Base-by-base conservation (phyloP, 2,113 vertebrate species). In the Setophaga coronata region DNA sequence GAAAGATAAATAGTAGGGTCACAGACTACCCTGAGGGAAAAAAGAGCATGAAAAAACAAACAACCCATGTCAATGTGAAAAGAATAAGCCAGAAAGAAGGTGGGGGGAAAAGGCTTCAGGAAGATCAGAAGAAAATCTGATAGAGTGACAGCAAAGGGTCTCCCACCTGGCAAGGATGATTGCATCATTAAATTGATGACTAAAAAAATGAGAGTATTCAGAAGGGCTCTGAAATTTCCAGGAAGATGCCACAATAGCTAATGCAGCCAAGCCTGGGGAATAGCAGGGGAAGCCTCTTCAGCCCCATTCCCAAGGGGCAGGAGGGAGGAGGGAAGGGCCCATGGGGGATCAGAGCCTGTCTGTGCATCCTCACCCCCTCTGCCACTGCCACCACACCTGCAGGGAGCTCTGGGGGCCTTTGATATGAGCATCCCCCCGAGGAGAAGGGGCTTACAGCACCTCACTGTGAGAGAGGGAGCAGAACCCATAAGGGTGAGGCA, bases 401-500 rank as follows among this genome's bases (percentile, higher is more conserved):
- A 15, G 31, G 19, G 58, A 42, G 14, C 17, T 1, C 0, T 1
- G 2, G 21, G 38, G 40, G 23, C 17, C 80, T 83, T 29, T 23
- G 14, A 1, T 2, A 7, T 0, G 1, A 21, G 14, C 2, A 19
- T 20, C 5, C 26, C 26, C 18, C 60, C 20, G 13, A 21, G 45
- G 40, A 69, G 5, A 71, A 82, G 7, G 19, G 23, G 5, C 0
- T 23, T 73, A 7, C 17, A 66, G 58, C 19, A 73, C 10, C 6
- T 9, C 29, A 0, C 36, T 53, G 31, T 3, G 36, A 48, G 8
- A n/a, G 38, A 74, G 21, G 31, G 31, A 82, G 14, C 10, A 78
- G 62, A 82, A 36, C 17, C 25, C 3, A 0, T 31, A 15, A 29
- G 23, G 15, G 38, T 0, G 0, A 50, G 42, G 13, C 31, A 85